Conservation (phyloP, 2,797 vertebrate genomes). For the Orestias chungarensis region DNA sequence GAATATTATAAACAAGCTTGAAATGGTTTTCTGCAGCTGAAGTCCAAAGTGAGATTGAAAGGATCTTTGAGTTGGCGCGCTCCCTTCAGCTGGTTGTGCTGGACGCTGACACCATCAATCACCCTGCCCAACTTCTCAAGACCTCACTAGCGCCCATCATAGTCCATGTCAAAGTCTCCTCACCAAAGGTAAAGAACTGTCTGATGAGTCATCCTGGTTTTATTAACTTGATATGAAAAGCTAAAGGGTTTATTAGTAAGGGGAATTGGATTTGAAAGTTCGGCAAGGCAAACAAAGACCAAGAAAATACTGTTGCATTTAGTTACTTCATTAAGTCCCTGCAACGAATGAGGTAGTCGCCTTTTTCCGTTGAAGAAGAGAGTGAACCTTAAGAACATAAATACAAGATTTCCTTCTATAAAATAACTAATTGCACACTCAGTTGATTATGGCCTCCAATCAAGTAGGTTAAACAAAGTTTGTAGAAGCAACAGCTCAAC, state of each 20-base stretch:
- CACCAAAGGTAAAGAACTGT: slow-evolving; percentile 88
- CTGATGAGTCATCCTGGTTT: neutral
- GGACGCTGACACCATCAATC: slow-evolving; percentile 97
- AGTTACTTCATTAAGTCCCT: too few species aligned
- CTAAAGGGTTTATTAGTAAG: too few species aligned
- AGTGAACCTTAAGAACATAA: too few species aligned
- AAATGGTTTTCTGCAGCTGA: slow-evolving; percentile 81
- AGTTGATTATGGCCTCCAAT: too few species aligned
- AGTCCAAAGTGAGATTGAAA: slow-evolving; percentile 97
- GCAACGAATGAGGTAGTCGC: neutral
- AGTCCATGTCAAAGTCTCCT: slow-evolving; percentile 97
- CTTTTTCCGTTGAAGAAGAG: too few species aligned
- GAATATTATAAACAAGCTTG: neutral
- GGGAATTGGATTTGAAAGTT: neutral
- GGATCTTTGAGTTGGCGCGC: slow-evolving; percentile 95
- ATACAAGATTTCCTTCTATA: too few species aligned
- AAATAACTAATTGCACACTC: too few species aligned
- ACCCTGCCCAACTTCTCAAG: slow-evolving; percentile 96
- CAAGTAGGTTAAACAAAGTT: too few species aligned
- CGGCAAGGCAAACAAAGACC: too few species aligned
- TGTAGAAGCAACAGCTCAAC: too few species aligned
- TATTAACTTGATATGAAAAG: neutral
- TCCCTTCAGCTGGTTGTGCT: slow-evolving; percentile 95
- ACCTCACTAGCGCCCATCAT: slow-evolving; percentile 97
- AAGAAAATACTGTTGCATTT: too few species aligned